A percentile compares a stretch with the other conserved stretches of the same genome.
Evolutionary conservation across 2,888 invertebrate genomes (phyloP).

Genomic region (Physocephala rufipes): DNA sequence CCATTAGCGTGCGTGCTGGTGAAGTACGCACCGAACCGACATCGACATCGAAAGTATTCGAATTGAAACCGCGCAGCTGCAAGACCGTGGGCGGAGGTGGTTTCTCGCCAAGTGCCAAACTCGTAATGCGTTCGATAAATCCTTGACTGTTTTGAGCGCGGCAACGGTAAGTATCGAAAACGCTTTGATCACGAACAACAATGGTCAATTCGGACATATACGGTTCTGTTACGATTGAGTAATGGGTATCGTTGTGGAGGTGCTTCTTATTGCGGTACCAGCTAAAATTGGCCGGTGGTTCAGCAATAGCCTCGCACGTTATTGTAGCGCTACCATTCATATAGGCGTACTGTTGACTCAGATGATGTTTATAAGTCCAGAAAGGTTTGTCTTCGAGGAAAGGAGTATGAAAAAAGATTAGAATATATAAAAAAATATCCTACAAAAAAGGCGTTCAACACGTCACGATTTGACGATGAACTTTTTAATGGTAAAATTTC

Average conservation of each 20-base stretch:
- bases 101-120: conserved; percentile 68
- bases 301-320: conserved; percentile 70
- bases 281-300: conserved; percentile 69
- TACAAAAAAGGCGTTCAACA: too few species aligned
- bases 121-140: conserved; percentile 66
- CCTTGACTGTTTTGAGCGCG: conserved; percentile 68
- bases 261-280: conserved; percentile 65
- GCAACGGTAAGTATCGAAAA: conserved; percentile 69
- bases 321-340: conserved; percentile 69
- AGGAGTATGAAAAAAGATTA: conserved; percentile 37
- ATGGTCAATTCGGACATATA: conserved; percentile 61
- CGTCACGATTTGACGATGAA: too few species aligned
- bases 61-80: conserved; percentile 62
- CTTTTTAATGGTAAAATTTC: too few species aligned
- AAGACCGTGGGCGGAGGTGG: conserved; percentile 67
- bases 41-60: conserved; percentile 65
- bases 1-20: conserved; percentile 54
- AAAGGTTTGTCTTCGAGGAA: conserved; percentile 59
- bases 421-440: conserved; percentile 40
- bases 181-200: conserved; percentile 55
- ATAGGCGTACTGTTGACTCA: conserved; percentile 58
- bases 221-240: conserved; percentile 57
- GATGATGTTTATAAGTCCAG: conserved; percentile 56
- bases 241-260: conserved; percentile 56
- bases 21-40: conserved; percentile 58